Evolutionary conservation across 2,888 invertebrate species (phyloP), one percentile per base, ranked within the genome.

Genomic region (Drosophila tripunctata): DNA sequence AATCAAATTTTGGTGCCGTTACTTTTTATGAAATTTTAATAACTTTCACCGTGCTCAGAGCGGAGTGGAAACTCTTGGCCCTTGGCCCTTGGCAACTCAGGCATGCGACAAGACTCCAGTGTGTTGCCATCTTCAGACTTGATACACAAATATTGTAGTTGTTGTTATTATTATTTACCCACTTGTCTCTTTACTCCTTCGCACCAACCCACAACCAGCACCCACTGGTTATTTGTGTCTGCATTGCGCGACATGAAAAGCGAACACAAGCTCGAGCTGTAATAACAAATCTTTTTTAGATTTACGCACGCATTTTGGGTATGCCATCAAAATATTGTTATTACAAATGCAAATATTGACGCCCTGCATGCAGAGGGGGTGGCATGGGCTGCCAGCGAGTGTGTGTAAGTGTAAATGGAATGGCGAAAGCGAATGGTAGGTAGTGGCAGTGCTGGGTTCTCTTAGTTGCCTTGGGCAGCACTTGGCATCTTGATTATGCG

Each of bases 321-420:
- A 52, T 71, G 75, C 75, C 81, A 82, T 75, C 78, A 72, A 80
- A 89, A 89, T 89, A 88, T 87, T 88, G 88, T 89, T 87, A 83
- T 88, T 83, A 79, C 78, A 88, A 83, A 87, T 89, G 83, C 81
- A 87, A 89, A 88, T 88, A 88, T 88, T 86, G 77, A 84, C 87
- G 72, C 78, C 60, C 48, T 51, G 67, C 62, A 56, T 33, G 40
- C 56, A 38, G 55, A 40, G 31, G 24, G 54, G 43, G 27, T 62
- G 50, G 45, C 52, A 33, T 2, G 12, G 24, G 12, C 12, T 12
- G 21, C 1, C 0, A 17, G 3, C 3, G 12, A 21, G 40, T 36
- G 41, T 30, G 35, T 62, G 47, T 71, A 36, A 35, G 48, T 52
- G 56, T 22, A 47, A 31, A 12, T 45, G 45, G 8, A 8, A 44